Evolutionary conservation across 1,140 invertebrate species (phyloP).

Genomic region (Anastrepha obliqua): DNA sequence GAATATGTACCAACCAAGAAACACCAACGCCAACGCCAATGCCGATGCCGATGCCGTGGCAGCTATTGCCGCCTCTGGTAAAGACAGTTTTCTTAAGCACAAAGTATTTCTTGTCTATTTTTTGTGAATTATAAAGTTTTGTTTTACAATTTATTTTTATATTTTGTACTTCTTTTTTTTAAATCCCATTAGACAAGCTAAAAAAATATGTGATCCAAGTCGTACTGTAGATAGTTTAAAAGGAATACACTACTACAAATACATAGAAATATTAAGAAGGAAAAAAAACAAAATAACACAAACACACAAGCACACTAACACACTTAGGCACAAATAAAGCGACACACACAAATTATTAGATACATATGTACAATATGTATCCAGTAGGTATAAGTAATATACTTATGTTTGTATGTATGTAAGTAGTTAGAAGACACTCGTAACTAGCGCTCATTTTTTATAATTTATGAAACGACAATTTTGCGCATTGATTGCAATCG

Average conservation of each 20-base stretch:
- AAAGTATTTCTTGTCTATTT: slow-evolving; percentile 55
- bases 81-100: background rate
- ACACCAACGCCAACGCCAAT: background rate
- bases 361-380: background rate
- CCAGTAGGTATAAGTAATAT: background rate
- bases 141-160: slow-evolving; percentile 41
- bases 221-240: slow-evolving; percentile 62
- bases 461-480: background rate
- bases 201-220: slow-evolving; percentile 72
- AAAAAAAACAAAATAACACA: too few relatives aligned
- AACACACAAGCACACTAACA: background rate
- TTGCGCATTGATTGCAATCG: slow-evolving; percentile 43
- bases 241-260: slow-evolving; percentile 8
- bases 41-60: background rate
- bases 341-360: background rate
- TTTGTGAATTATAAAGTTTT: slow-evolving; percentile 44
- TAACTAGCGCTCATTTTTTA: slow-evolving; percentile 38
- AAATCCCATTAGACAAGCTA: slow-evolving; percentile 40
- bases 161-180: slow-evolving; percentile 37
- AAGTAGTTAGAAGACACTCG: background rate
- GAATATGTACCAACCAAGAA: background rate
- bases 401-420: background rate
- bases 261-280: background rate
- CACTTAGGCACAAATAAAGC: background rate
- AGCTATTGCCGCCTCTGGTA: background rate